Conservation (phyloP, 1,140 invertebrate genomes). For the Drosophila seguyi region DNA sequence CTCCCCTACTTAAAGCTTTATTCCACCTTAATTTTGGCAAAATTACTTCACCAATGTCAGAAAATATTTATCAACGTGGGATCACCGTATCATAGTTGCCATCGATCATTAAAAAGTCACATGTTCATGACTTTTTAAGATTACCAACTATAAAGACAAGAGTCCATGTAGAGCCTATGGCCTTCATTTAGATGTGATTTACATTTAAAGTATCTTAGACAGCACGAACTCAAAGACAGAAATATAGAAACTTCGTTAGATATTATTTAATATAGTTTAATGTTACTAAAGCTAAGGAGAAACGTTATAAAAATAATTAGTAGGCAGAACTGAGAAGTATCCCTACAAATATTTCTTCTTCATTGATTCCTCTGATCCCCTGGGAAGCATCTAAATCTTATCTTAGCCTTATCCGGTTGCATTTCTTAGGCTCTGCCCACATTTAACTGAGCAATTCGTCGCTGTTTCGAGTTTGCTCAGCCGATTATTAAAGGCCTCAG, state of each 20-base stretch:
- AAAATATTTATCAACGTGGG: slow-evolving; percentile 15
- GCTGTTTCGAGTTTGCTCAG: slow-evolving; percentile 24
- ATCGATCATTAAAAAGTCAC: slow-evolving; percentile 40
- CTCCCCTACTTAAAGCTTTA: not conserved
- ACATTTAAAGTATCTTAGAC: no score
- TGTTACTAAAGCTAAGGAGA: no score
- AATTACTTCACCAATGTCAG: slow-evolving; percentile 12
- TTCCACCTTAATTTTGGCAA: not conserved
- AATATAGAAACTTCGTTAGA: no score
- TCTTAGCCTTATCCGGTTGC: slow-evolving; percentile 7
- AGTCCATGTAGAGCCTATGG: not conserved
- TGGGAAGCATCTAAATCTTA: not conserved
- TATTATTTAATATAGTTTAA: no score
- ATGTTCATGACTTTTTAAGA: slow-evolving; percentile 17
- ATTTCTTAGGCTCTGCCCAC: slow-evolving; percentile 22
- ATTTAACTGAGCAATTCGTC: not conserved
- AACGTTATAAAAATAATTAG: not conserved
- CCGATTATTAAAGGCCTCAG: slow-evolving; percentile 9
- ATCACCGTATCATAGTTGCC: slow-evolving; percentile 24
- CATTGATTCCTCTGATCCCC: no score
- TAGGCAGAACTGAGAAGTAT: not conserved
- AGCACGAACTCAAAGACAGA: no score
- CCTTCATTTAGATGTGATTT: not conserved
- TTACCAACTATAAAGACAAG: not conserved
- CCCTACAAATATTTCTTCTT: not conserved